Base-by-base conservation (phyloP, 2,797 vertebrate species). In the Triplophysa bombifrons region DNA sequence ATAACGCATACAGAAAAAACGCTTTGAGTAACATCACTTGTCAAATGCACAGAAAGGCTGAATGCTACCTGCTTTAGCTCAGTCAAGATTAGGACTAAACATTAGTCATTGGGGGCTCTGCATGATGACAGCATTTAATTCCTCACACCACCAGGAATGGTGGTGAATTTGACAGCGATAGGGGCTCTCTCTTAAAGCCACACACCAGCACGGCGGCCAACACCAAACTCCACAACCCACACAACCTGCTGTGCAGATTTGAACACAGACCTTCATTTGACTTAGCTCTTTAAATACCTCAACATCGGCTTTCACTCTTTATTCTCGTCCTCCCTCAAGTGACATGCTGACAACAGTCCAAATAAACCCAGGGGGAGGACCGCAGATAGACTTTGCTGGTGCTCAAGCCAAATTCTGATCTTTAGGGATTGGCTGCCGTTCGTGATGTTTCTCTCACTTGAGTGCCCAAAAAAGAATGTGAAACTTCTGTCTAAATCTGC, bases 31-130 rank as follows among this genome's bases (percentile, higher is more conserved):
- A 41, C 41, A 11, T 41, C 41, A 11, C 41, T 2, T 41, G 41
- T 65, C 58, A 64, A 56, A 72, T 66, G 77, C 74, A 81, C 75
- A 46, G 72, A 50, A 78, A 82, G 78, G 64, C 50, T 81, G 68
- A 30, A 84, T 80, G 65, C 80, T 81, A 81, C 80, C 80, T 83
- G 84, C 80, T 89, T 90, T 85, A 87, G 88, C 86, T 88, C 82
- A 80, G 73, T 75, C 20, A 82, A 80, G 90, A 93, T 91, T 93
- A 84, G 76, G 66, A 69, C 6, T 90, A 90, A 91, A 92, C 89
- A 90, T 86, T 89, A 85, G 79, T 80, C 84, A 84, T 82, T 76
- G 51, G 85, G 87, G 87, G 74, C 82, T 22, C 3, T 70, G 67
- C 53, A 68, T 80, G 84, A 78, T 85, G 90, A 87, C 86, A 85